A percentile compares a stretch with the other conserved stretches of the same genome.
phyloP scores from a whole-genome alignment of 2,113 vertebrate genomes.

The Strix aluco region DNA sequence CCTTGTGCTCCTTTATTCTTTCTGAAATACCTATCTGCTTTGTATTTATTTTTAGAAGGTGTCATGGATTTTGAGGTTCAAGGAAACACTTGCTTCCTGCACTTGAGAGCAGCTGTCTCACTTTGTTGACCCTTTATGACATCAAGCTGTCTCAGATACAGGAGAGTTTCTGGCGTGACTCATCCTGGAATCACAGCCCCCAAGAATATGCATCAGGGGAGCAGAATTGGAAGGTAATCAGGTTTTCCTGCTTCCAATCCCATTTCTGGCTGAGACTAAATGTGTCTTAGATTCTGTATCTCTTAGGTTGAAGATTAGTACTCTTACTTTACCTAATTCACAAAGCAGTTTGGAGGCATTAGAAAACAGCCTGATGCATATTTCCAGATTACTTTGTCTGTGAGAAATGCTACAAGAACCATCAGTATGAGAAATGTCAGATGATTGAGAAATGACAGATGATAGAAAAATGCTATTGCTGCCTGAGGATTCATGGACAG shows the following conservation, averaged over 20 bases:
- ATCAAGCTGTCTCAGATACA: background rate
- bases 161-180: constrained; percentile 2
- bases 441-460: background rate
- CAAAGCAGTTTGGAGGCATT: background rate
- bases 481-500: background rate
- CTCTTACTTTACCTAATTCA: background rate
- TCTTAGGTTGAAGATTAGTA: background rate
- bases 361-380: background rate
- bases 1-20: background rate
- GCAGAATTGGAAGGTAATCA: background rate
- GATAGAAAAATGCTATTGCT: background rate
- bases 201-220: background rate
- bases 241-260: background rate
- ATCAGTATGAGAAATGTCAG: background rate
- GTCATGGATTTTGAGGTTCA: background rate
- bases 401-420: background rate
- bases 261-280: background rate
- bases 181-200: background rate
- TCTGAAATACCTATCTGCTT: background rate
- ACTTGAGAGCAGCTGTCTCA: background rate
- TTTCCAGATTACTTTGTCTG: background rate
- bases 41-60: constrained; percentile 21
- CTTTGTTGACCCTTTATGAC: background rate
- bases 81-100: background rate
- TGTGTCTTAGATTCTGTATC: background rate